Evolutionary conservation across 2,113 vertebrate species (phyloP).

Genomic region (Tragelaphus imberbis): DNA sequence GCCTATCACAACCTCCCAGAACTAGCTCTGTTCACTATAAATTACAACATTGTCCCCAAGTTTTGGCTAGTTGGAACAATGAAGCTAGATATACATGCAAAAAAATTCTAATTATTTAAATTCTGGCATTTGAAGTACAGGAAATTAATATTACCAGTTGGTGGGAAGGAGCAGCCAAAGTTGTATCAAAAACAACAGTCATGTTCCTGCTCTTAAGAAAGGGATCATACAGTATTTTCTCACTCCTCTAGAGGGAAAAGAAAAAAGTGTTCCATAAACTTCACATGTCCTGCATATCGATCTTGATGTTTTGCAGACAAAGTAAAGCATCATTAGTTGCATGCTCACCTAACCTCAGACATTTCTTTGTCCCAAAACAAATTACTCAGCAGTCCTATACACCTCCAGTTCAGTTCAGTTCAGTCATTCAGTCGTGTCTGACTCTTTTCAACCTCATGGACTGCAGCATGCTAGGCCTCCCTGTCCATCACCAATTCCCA

Average conservation of each 20-base stretch:
- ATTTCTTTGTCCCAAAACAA: conserved; percentile 59
- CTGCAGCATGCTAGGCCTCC: not conserved
- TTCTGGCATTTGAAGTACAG: not conserved
- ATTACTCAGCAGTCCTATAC: not conserved
- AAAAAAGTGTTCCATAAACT: conserved; percentile 3
- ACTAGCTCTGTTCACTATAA: not conserved
- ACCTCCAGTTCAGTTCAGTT: conserved; percentile 3
- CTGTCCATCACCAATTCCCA: not conserved
- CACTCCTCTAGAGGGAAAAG: not conserved
- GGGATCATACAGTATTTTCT: not conserved
- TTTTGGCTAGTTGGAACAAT: not conserved
- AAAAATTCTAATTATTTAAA: not conserved
- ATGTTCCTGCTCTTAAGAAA: not conserved
- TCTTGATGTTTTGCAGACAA: conserved; percentile 55
- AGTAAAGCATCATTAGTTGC: conserved; percentile 47
- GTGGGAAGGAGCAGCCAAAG: not conserved
- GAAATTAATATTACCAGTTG: not conserved
- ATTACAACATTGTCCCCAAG: not conserved
- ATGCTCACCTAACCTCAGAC: conserved; percentile 31
- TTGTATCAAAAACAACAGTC: not conserved
- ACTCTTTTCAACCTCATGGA: not conserved
- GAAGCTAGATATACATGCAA: not conserved
- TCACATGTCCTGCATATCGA: conserved; percentile 39
- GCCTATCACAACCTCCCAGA: not conserved
- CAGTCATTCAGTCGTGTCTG: not conserved